phyloP scores from a whole-genome alignment of 1,140 invertebrate species.

The Cataglyphis hispanica region DNA sequence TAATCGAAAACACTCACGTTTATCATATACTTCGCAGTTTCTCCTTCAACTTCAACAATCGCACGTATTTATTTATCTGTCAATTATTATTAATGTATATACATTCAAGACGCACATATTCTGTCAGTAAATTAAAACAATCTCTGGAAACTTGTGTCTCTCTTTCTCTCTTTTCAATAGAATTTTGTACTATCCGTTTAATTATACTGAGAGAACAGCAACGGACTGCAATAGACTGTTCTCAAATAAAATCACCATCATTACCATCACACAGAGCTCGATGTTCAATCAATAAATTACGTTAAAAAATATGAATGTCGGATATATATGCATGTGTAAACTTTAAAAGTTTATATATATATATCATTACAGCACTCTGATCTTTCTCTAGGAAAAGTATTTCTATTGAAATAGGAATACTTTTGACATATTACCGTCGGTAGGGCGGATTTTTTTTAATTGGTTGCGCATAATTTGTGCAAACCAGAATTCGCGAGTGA shows the following conservation, averaged over 20 bases:
- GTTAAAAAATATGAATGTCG: conserved; percentile 82
- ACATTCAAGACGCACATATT: conserved; percentile 68
- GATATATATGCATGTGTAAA: conserved; percentile 75
- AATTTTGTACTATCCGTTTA: conserved; percentile 76
- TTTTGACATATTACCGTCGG: conserved; percentile 76
- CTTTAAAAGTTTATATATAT: conserved; percentile 73
- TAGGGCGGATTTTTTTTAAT: conserved; percentile 81
- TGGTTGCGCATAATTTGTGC: conserved; percentile 68
- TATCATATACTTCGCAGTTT: conserved; percentile 56
- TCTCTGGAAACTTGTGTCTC: conserved; percentile 36
- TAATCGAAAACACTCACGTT: conserved; percentile 59
- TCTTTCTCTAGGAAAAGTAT: conserved; percentile 57
- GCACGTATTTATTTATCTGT: conserved; percentile 57
- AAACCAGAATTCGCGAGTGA: conserved; percentile 65
- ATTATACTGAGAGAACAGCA: conserved; percentile 76
- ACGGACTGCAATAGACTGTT: conserved; percentile 62
- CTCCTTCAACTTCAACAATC: conserved; percentile 73
- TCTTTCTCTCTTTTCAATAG: conserved; percentile 29
- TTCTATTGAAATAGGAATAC: conserved; percentile 78
- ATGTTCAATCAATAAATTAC: conserved; percentile 71
- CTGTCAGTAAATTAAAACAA: conserved; percentile 76
- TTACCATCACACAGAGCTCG: conserved; percentile 49
- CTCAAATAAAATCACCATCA: conserved; percentile 57
- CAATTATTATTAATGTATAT: conserved; percentile 56
- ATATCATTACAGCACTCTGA: conserved; percentile 75